A percentile compares a stretch with the other conserved stretches of the same genome.
phyloP scores from a whole-genome alignment of 2,888 invertebrate genomes.

The Lampropteryx suffumata region DNA sequence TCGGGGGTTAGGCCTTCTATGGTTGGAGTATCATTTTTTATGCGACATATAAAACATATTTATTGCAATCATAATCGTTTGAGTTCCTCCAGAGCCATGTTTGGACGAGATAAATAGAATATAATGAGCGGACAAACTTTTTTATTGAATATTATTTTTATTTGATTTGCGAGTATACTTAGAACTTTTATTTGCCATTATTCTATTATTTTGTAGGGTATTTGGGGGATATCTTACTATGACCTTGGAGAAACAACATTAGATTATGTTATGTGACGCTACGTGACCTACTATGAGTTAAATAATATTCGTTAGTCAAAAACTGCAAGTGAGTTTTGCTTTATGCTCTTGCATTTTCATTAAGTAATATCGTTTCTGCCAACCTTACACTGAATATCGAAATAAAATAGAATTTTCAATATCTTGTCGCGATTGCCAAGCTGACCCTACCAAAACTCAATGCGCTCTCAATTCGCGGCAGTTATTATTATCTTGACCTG shows the following conservation, averaged over 20 bases:
- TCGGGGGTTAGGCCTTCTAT: constrained; percentile 77
- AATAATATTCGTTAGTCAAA: no score
- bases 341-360: neutral
- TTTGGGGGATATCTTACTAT: neutral
- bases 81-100: constrained; percentile 73
- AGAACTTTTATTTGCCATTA: constrained; percentile 29
- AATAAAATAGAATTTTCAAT: constrained; percentile 61
- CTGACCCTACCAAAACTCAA: constrained; percentile 79
- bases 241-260: neutral
- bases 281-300: no score
- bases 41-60: constrained; percentile 83
- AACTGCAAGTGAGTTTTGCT: no score
- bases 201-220: neutral
- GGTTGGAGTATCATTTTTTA: constrained; percentile 78
- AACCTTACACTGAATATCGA: constrained; percentile 47
- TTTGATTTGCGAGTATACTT: constrained; percentile 34
- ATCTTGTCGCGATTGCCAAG: constrained; percentile 69
- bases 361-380: constrained; percentile 35
- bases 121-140: constrained; percentile 53
- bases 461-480: constrained; percentile 81
- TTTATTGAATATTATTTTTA: constrained; percentile 47
- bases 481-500: constrained; percentile 82
- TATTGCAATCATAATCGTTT: constrained; percentile 80
- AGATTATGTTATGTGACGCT: no score
- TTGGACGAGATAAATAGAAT: constrained; percentile 70